Evolutionary conservation across 2,888 invertebrate genomes (phyloP).

Genomic region (Cantharis lateralis): DNA sequence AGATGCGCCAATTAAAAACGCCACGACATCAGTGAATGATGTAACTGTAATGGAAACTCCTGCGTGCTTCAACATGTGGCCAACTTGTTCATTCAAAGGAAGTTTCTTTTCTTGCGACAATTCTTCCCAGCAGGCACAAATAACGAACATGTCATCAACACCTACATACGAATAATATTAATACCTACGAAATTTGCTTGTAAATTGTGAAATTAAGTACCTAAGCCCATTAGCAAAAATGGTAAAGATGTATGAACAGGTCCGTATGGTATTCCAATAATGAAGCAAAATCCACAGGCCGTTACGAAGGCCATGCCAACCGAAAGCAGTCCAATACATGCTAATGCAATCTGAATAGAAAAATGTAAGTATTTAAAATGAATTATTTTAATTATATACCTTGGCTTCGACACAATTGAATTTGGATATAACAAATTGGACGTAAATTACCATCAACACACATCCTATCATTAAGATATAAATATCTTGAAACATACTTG

Average conservation of each 20-base stretch:
- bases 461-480: conserved; percentile 71
- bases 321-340: conserved; percentile 70
- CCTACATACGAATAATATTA: conserved; percentile 50
- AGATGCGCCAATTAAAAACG: conserved; percentile 77
- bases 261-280: conserved; percentile 74
- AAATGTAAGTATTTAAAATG: not conserved
- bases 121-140: conserved; percentile 78
- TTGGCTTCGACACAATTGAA: conserved; percentile 76
- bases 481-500: conserved; percentile 74
- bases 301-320: conserved; percentile 75
- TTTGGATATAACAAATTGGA: conserved; percentile 73
- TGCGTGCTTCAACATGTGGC: conserved; percentile 74
- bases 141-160: conserved; percentile 86
- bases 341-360: conserved; percentile 63
- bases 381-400: conserved; percentile 51
- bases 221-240: conserved; percentile 78
- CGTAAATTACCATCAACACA: conserved; percentile 73
- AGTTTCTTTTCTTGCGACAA: conserved; percentile 60
- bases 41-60: conserved; percentile 85
- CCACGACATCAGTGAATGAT: conserved; percentile 80
- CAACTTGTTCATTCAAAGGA: conserved; percentile 68
- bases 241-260: conserved; percentile 83
- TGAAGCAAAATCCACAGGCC: conserved; percentile 73
- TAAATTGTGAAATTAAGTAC: conserved; percentile 38
- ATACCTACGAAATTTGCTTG: not conserved